phyloP scores from a whole-genome alignment of 2,797 vertebrate species.

The Manis javanica region DNA sequence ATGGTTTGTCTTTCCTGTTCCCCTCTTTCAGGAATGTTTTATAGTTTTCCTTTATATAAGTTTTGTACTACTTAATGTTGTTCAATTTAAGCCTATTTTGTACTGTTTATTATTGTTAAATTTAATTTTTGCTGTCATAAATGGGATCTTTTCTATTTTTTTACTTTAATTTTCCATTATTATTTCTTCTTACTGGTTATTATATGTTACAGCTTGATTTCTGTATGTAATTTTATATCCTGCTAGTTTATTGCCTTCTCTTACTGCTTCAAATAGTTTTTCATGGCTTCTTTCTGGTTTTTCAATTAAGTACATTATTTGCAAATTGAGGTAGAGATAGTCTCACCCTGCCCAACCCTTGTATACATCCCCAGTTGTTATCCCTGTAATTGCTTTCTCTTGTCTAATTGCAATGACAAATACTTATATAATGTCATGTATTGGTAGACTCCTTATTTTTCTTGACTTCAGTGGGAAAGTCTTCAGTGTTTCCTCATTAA shows the following conservation, averaged over 20 bases:
- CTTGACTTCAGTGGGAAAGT: background rate
- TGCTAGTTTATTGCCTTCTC: background rate
- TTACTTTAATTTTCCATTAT: background rate
- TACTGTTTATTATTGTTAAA: too few relatives aligned
- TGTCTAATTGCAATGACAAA: background rate
- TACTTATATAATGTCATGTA: background rate
- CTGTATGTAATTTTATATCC: background rate
- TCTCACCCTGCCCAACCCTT: background rate
- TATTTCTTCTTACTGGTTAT: background rate
- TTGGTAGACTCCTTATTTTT: slow-evolving; percentile 7
- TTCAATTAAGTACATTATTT: slow-evolving; percentile 28
- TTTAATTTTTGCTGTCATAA: background rate
- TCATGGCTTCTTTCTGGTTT: background rate
- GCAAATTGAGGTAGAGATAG: background rate
- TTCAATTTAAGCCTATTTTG: slow-evolving; percentile 32
- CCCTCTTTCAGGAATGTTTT: background rate
- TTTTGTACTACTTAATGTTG: background rate
- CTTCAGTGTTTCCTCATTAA: background rate
- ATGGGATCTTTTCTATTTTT: background rate
- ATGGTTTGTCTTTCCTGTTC: background rate
- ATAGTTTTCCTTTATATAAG: background rate
- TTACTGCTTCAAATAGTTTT: slow-evolving; percentile 30
- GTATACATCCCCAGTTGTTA: background rate
- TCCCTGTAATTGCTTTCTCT: background rate
- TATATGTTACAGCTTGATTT: background rate